Evolutionary conservation across 2,113 vertebrate genomes (phyloP).

Genomic region (Neodon shergylaensis): DNA sequence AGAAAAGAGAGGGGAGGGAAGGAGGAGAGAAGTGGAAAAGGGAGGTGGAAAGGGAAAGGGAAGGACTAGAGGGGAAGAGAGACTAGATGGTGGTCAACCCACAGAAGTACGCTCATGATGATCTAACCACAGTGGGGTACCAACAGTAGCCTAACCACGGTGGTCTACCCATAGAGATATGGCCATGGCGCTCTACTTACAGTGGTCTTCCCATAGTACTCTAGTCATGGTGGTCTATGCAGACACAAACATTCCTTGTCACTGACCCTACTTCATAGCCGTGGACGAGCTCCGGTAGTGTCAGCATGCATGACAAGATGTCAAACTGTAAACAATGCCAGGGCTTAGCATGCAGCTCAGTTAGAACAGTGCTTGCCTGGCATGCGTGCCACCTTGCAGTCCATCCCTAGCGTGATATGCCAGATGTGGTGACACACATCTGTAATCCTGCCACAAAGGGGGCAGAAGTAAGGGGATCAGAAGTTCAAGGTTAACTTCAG

Average conservation of each 20-base stretch:
- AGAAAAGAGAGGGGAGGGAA: not conserved
- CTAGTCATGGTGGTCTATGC: not conserved
- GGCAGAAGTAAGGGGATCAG: not conserved
- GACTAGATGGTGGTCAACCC: not conserved
- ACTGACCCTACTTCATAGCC: not conserved
- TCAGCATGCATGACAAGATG: not conserved
- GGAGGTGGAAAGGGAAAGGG: not conserved
- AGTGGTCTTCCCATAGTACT: not conserved
- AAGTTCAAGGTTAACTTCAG: not conserved
- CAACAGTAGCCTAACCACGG: too few relatives aligned
- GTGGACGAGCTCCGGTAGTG: not conserved
- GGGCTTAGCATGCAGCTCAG: not conserved
- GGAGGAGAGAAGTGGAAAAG: too few relatives aligned
- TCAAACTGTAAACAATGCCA: not conserved
- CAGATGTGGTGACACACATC: not conserved
- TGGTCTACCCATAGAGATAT: not conserved
- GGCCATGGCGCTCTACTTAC: not conserved
- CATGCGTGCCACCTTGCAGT: too few relatives aligned
- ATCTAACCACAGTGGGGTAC: too few relatives aligned
- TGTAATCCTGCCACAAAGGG: not conserved
- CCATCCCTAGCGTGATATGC: not conserved
- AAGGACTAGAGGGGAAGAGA: not conserved
- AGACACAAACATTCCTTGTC: too few relatives aligned
- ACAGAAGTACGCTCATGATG: not conserved
- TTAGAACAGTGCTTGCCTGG: not conserved